These are phyloP conservation scores for Fopius arisanus DNA, from an alignment of 1,140 invertebrate genomes.

Conservation along the genomic window DNA sequence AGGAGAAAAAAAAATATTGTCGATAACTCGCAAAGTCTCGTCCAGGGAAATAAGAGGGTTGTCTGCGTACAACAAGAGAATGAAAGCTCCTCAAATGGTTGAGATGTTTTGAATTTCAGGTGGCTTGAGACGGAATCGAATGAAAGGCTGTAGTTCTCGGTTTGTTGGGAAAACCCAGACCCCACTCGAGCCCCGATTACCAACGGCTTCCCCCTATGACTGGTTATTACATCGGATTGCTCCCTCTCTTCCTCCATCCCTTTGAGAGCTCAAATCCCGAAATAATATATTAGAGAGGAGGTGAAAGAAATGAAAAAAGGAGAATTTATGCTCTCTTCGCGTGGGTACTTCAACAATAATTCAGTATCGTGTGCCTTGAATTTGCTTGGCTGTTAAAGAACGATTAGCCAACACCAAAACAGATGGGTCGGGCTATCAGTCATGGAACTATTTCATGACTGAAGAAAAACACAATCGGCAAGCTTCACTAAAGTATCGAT, in stretches of 20 bases:
- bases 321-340: neutral
- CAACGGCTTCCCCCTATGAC: neutral
- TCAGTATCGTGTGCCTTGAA: slow-evolving; percentile 6
- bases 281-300: neutral
- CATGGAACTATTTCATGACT: neutral
- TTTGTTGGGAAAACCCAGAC: neutral
- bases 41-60: slow-evolving; percentile 11
- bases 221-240: neutral
- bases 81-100: neutral
- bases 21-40: slow-evolving; percentile 6
- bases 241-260: neutral
- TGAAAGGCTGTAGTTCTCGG: neutral
- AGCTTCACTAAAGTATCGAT: neutral
- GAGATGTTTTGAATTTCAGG: slow-evolving; percentile 2
- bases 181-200: neutral
- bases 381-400: slow-evolving; percentile 2
- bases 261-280: neutral
- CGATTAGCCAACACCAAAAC: slow-evolving; percentile 13
- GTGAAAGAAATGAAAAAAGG: neutral
- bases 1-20: neutral
- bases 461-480: neutral
- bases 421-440: slow-evolving; percentile 15
- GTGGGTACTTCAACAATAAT: neutral
- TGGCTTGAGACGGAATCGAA: neutral
- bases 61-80: neutral